These are phyloP conservation scores for Centropyge bicolor DNA, from an alignment of 2,797 vertebrate genomes.

Conservation along the genomic window DNA sequence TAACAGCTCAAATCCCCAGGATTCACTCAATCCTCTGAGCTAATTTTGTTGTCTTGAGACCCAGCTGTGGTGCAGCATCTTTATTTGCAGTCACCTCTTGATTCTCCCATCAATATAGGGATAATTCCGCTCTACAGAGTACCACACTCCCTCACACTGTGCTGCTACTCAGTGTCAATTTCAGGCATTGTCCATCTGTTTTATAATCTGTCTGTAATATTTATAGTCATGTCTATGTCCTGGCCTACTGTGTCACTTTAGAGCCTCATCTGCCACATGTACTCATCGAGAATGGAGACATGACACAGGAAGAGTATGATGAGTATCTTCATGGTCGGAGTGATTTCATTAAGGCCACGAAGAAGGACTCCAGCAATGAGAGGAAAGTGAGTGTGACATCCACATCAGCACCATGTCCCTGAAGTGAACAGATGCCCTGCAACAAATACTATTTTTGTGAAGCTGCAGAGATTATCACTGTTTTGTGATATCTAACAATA, in stretches of 20 bases:
- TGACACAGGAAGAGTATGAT: conserved; percentile 92
- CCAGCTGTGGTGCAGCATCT: conserved; percentile 33
- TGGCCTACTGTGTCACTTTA: conserved; percentile 69
- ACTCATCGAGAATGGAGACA: conserved; percentile 93
- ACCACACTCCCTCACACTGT: not conserved
- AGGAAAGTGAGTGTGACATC: conserved; percentile 88
- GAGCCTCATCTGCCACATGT: conserved; percentile 94
- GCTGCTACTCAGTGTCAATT: conserved; percentile 16
- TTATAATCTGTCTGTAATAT: conserved; percentile 28
- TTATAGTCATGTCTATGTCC: conserved; percentile 35
- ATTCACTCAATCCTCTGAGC: conserved; percentile 21
- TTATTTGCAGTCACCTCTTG: conserved; percentile 16
- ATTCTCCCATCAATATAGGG: conserved; percentile 11
- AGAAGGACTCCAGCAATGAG: conserved; percentile 91
- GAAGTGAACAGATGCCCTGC: conserved; percentile 7
- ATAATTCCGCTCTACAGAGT: conserved; percentile 18
- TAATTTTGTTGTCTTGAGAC: conserved; percentile 23
- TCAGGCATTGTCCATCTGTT: conserved; percentile 32
- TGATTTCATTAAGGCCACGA: conserved; percentile 93
- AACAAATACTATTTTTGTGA: not conserved
- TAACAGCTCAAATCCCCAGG: conserved; percentile 23
- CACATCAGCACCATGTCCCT: not conserved
- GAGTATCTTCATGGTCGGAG: conserved; percentile 90
- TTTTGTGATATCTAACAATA: conserved; percentile 3
- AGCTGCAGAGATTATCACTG: not conserved